These are phyloP conservation scores for Ricordea florida DNA, from an alignment of 92 coral and sea anemone genomes.

Conservation along the genomic window DNA sequence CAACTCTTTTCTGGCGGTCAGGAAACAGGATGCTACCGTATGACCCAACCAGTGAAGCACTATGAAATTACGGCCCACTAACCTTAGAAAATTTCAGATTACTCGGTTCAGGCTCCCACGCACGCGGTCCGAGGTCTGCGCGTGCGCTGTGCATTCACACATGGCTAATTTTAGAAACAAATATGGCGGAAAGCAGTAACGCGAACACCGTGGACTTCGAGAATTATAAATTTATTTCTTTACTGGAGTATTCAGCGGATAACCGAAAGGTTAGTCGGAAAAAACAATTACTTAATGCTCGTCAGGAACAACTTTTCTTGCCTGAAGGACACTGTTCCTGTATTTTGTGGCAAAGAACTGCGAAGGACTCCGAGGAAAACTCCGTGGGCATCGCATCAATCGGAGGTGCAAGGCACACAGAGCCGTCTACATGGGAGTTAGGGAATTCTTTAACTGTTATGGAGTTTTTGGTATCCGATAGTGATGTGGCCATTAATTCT, in stretches of 20 bases:
- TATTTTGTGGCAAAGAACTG: conserved; percentile 9
- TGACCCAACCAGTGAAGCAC: too few relatives aligned
- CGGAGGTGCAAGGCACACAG: conserved; percentile 28
- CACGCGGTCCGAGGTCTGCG: too few relatives aligned
- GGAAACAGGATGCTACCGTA: too few relatives aligned
- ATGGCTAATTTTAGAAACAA: too few relatives aligned
- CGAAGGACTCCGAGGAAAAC: background rate
- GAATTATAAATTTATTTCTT: background rate
- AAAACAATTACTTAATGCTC: background rate
- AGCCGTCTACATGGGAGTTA: conserved; percentile 38
- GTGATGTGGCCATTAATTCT: conserved; percentile 15
- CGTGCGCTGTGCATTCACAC: too few relatives aligned
- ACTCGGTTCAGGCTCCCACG: too few relatives aligned
- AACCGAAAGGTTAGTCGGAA: conserved; percentile 20
- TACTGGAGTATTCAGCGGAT: conserved; percentile 11
- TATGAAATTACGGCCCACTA: too few relatives aligned
- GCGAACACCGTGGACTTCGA: background rate
- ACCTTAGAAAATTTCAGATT: too few relatives aligned
- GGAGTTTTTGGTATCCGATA: conserved; percentile 1
- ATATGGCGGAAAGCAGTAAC: background rate
- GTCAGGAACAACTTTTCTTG: conserved; percentile 8
- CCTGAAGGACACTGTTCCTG: conserved; percentile 31
- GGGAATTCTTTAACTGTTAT: conserved; percentile 13
- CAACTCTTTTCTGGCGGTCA: too few relatives aligned
- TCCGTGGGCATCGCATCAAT: background rate